A percentile compares a stretch with the other conserved stretches of the same genome.
These are phyloP conservation scores for Jacana jacana DNA, from an alignment of 2,113 vertebrate species.

Conservation along the genomic window DNA sequence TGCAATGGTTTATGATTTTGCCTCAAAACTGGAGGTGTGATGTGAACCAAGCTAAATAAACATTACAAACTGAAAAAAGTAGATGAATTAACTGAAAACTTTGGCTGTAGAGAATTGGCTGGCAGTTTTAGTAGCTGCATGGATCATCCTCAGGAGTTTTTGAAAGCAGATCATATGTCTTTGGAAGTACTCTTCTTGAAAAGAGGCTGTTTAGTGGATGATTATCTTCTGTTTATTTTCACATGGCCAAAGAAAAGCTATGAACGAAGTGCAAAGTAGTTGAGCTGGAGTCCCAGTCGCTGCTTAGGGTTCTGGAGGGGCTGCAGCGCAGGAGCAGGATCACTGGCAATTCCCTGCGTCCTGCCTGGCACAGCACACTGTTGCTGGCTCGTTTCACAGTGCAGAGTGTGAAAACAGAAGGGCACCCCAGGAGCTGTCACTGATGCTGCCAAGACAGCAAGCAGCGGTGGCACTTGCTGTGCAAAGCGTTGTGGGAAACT, in stretches of 20 bases:
- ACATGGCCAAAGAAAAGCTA: background rate
- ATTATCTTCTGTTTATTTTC: background rate
- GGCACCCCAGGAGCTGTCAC: background rate
- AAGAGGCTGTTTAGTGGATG: background rate
- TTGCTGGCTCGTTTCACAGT: background rate
- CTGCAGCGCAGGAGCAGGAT: background rate
- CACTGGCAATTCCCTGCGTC: background rate
- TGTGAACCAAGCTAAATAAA: conserved; percentile 28
- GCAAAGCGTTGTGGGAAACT: background rate
- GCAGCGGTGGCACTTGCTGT: background rate
- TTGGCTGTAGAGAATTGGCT: background rate
- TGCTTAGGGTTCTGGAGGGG: background rate
- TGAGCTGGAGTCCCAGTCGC: background rate
- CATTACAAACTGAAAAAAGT: background rate
- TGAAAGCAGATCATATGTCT: background rate
- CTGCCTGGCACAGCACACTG: background rate
- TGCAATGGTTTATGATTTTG: conserved; percentile 21
- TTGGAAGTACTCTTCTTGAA: background rate
- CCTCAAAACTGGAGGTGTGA: conserved; percentile 18
- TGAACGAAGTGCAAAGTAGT: background rate
- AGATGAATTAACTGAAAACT: background rate
- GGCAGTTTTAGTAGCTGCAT: background rate
- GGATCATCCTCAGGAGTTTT: background rate
- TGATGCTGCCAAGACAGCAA: conserved; percentile 18
- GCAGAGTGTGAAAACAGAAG: background rate